phyloP scores from a whole-genome alignment of 2,113 vertebrate species.

The Petroica traversi region DNA sequence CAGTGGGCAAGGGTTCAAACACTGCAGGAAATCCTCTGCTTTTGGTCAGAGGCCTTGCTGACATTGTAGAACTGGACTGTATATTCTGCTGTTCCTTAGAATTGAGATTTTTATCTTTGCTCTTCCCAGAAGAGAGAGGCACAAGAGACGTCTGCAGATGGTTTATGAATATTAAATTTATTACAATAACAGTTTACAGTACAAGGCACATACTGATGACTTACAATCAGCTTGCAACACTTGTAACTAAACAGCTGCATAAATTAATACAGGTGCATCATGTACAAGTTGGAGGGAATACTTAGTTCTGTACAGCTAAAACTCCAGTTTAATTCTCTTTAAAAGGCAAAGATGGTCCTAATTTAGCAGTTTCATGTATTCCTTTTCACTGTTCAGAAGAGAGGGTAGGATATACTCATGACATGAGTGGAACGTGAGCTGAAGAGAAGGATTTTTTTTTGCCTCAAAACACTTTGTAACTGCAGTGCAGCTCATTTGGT shows the following conservation, averaged over 20 bases:
- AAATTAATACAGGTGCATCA: slow-evolving; percentile 63
- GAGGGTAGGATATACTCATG: not conserved
- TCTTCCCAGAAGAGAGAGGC: slow-evolving; percentile 1
- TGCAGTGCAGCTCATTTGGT: not conserved
- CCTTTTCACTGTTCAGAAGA: not conserved
- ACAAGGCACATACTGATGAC: slow-evolving; percentile 73
- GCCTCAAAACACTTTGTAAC: not conserved
- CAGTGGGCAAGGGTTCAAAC: not conserved
- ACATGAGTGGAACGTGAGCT: not conserved
- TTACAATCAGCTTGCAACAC: slow-evolving; percentile 70
- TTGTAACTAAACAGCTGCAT: slow-evolving; percentile 67
- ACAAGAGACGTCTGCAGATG: not conserved
- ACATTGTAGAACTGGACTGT: not conserved
- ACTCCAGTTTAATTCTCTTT: slow-evolving; percentile 57
- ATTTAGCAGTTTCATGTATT: not conserved
- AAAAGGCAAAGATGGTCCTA: slow-evolving; percentile 36
- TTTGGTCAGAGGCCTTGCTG: not conserved
- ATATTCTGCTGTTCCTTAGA: not conserved
- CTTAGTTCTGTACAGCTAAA: slow-evolving; percentile 66
- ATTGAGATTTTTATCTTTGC: not conserved
- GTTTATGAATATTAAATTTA: slow-evolving; percentile 69
- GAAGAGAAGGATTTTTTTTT: not conserved
- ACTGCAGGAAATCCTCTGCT: not conserved
- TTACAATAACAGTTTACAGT: slow-evolving; percentile 71
- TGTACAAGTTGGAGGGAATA: slow-evolving; percentile 50